Evolutionary conservation across 1,140 invertebrate species (phyloP).

Genomic region (Popillia japonica): DNA sequence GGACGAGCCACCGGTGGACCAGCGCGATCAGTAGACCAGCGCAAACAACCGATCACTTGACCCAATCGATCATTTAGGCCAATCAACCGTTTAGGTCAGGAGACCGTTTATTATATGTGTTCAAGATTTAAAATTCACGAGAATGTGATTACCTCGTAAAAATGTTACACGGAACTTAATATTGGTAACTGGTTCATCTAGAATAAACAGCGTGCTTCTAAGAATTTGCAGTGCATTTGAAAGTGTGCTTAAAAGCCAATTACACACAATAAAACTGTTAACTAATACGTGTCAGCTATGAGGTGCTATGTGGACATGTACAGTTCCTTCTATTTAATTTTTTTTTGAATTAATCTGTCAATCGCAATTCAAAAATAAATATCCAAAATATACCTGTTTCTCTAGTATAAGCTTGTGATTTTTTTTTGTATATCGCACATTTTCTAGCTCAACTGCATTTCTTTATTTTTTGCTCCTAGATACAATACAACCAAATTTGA

Average conservation of each 20-base stretch:
- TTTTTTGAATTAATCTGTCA: neutral
- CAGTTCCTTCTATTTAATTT: neutral
- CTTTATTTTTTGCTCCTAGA: neutral
- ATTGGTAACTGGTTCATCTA: neutral
- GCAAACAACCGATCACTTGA: no score
- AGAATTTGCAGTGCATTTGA: conserved; percentile 44
- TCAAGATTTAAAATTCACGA: no score
- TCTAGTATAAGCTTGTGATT: conserved; percentile 5
- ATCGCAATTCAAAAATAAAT: neutral
- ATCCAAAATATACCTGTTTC: neutral
- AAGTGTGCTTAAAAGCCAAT: conserved; percentile 43
- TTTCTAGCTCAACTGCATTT: conserved; percentile 28
- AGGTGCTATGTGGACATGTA: neutral
- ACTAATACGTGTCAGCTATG: neutral
- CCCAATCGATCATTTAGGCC: no score
- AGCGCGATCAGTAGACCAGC: no score
- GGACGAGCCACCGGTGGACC: no score
- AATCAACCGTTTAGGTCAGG: no score
- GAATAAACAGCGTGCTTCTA: neutral
- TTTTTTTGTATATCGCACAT: neutral
- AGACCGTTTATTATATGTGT: no score
- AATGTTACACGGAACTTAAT: no score
- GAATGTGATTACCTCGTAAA: no score
- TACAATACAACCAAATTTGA: neutral
- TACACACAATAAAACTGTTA: neutral